Evolutionary conservation across 2,888 invertebrate genomes (phyloP).

Genomic region (Coecobrya sp.): DNA sequence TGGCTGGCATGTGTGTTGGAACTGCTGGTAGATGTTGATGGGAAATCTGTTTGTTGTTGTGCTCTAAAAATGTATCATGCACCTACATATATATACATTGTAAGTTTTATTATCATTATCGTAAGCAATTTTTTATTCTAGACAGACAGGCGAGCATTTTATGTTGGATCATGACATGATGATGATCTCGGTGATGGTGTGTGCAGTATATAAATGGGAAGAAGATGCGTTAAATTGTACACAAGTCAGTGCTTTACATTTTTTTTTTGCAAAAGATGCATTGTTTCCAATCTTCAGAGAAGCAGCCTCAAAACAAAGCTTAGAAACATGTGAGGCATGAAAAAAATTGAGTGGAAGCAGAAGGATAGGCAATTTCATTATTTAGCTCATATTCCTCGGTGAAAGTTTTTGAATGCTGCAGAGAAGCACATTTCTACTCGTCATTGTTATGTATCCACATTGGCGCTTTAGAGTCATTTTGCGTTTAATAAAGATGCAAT

Average conservation of each 20-base stretch:
- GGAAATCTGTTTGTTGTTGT: slow-evolving; percentile 20
- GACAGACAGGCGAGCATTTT: slow-evolving; percentile 62
- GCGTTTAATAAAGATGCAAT: neutral
- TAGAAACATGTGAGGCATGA: neutral
- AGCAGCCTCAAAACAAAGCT: slow-evolving; percentile 16
- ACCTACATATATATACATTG: neutral
- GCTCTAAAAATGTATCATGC: neutral
- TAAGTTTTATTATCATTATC: slow-evolving; percentile 54
- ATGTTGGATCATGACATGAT: slow-evolving; percentile 23
- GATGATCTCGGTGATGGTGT: slow-evolving; percentile 10
- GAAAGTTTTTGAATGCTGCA: slow-evolving; percentile 12
- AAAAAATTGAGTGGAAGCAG: neutral
- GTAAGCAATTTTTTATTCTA: slow-evolving; percentile 65
- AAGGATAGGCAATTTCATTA: neutral
- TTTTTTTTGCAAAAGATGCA: slow-evolving; percentile 3
- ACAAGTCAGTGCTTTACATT: neutral
- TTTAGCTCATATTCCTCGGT: neutral
- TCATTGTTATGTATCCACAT: neutral
- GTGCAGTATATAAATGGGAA: neutral
- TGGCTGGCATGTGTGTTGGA: neutral
- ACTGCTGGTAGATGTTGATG: neutral
- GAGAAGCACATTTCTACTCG: neutral
- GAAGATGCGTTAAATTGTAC: slow-evolving; percentile 32
- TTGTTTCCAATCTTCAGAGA: neutral
- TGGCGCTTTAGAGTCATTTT: slow-evolving; percentile 34